Conservation (phyloP, 2,113 vertebrate genomes). For the Pimephales promelas region DNA sequence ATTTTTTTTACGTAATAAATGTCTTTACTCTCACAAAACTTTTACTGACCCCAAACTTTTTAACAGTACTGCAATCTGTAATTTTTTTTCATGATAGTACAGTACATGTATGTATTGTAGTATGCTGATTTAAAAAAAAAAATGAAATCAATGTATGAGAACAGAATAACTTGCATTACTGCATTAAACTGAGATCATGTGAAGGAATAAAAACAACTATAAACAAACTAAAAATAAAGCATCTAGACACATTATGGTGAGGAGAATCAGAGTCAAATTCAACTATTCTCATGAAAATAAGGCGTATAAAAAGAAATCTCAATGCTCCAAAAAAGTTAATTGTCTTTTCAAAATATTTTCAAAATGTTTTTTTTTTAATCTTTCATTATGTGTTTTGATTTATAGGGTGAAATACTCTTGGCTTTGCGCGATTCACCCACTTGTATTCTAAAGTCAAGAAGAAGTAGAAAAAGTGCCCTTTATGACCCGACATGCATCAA, state of each 20-base stretch:
- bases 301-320: too few species aligned
- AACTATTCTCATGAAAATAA: too few species aligned
- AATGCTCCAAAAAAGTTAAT: too few species aligned
- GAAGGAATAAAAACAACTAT: neutral
- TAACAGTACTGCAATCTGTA: neutral
- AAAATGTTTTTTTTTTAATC: too few species aligned
- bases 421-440: neutral
- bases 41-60: neutral
- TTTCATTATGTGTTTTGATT: neutral
- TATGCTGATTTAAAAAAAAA: neutral
- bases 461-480: neutral
- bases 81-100: too few species aligned
- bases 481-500: neutral
- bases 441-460: neutral
- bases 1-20: too few species aligned
- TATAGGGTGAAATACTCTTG: neutral
- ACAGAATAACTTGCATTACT: neutral
- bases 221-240: neutral
- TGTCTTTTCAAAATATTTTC: too few species aligned
- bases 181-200: neutral
- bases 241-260: too few species aligned
- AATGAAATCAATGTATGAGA: neutral
- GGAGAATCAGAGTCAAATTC: too few species aligned
- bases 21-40: neutral
- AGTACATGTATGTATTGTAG: neutral